A percentile compares a stretch with the other conserved stretches of the same genome.
These are phyloP conservation scores for Sebastes nivosus DNA, from an alignment of 2,797 vertebrate species.

Conservation along the genomic window DNA sequence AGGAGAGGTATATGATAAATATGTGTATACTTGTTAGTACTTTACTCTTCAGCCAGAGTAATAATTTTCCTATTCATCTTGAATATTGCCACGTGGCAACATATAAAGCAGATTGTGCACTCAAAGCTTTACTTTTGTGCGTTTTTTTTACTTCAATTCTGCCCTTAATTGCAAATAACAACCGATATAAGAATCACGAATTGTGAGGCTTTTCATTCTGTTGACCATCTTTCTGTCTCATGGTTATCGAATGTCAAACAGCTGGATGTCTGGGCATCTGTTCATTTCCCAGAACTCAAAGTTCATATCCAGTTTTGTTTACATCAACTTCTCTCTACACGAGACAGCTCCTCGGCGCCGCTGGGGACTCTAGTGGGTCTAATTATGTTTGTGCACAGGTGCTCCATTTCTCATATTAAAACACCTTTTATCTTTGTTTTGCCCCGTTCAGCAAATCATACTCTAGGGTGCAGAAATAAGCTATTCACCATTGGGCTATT, in stretches of 20 bases:
- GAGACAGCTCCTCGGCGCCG: constrained; percentile 26
- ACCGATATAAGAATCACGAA: constrained; percentile 8
- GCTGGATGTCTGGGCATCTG: constrained; percentile 71
- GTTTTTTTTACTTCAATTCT: neutral
- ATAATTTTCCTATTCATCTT: neutral
- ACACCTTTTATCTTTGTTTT: constrained; percentile 27
- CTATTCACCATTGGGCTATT: neutral
- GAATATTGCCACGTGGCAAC: neutral
- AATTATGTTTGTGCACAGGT: constrained; percentile 44
- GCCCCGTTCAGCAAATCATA: constrained; percentile 13
- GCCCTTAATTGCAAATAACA: constrained; percentile 17
- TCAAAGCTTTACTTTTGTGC: neutral
- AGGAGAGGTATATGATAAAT: neutral
- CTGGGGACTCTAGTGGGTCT: constrained; percentile 22
- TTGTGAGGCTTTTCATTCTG: constrained; percentile 1
- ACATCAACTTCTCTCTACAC: constrained; percentile 46
- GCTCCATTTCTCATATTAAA: constrained; percentile 29
- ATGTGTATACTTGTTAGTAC: neutral
- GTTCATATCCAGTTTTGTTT: constrained; percentile 65
- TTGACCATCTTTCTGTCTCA: constrained; percentile 54
- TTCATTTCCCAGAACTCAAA: constrained; percentile 61
- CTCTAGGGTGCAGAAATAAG: neutral
- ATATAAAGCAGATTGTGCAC: neutral
- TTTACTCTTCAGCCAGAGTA: neutral
- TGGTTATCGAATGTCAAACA: constrained; percentile 76